Evolutionary conservation across 2,113 vertebrate species (phyloP).

Genomic region (Phasianus colchicus): DNA sequence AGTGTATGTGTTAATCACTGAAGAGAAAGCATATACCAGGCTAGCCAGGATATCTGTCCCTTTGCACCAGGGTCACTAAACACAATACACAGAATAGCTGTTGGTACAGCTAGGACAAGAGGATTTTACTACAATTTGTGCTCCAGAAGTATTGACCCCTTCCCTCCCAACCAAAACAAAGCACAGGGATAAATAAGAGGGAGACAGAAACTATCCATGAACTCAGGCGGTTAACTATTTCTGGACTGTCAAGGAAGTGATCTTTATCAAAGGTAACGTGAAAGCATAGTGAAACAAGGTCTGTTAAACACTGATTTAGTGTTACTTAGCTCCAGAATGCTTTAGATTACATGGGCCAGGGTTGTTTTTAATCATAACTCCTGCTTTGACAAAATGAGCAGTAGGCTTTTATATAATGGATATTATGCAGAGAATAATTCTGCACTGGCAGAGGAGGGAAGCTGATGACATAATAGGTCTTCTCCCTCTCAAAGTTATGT

Average conservation of each 20-base stretch:
- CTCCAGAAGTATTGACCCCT: neutral
- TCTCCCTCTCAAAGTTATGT: conserved; percentile 13
- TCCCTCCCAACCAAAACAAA: neutral
- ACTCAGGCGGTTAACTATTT: conserved; percentile 31
- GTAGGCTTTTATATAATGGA: conserved; percentile 23
- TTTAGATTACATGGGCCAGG: conserved; percentile 37
- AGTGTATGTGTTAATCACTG: neutral
- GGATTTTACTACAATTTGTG: neutral
- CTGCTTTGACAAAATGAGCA: neutral
- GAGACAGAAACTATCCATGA: fast-evolving
- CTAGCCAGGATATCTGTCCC: conserved; percentile 1
- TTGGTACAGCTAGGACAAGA: neutral
- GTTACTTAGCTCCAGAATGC: conserved; percentile 29
- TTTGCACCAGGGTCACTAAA: neutral
- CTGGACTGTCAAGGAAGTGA: neutral
- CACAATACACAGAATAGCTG: neutral
- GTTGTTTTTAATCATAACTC: conserved; percentile 10
- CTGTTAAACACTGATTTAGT: conserved; percentile 33
- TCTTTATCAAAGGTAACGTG: conserved; percentile 44
- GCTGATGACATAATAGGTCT: conserved; percentile 43
- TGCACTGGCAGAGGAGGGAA: neutral
- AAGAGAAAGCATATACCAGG: neutral
- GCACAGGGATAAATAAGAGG: neutral
- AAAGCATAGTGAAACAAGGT: conserved; percentile 38
- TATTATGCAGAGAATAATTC: neutral